Evolutionary conservation across 2,888 invertebrate species (phyloP).

Genomic region (Drosophila formosana): DNA sequence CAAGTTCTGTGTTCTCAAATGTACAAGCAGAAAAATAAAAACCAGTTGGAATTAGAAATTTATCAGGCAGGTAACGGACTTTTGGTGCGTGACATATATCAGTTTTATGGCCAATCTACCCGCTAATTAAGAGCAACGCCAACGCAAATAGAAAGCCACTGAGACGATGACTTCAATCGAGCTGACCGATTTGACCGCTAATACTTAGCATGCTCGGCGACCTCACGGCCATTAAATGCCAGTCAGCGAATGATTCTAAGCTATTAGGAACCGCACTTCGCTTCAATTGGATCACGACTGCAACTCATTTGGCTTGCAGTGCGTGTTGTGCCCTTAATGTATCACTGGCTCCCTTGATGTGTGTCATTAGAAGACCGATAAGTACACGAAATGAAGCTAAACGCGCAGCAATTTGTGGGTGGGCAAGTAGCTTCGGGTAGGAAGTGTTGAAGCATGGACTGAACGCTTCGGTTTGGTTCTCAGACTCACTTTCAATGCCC

Average conservation of each 20-base stretch:
- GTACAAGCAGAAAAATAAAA: constrained; percentile 7
- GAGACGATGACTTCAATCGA: constrained; percentile 54
- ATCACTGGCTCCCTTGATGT: constrained; percentile 31
- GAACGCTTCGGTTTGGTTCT: constrained; percentile 33
- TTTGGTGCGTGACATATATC: constrained; percentile 67
- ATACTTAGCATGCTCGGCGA: constrained; percentile 47
- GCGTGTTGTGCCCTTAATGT: constrained; percentile 65
- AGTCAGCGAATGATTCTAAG: constrained; percentile 33
- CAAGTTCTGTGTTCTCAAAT: constrained; percentile 17
- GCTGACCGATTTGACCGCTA: constrained; percentile 30
- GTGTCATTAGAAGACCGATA: constrained; percentile 40
- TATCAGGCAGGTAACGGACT: constrained; percentile 33
- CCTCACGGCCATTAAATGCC: constrained; percentile 22
- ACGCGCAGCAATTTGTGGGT: constrained; percentile 27
- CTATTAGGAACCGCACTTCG: constrained; percentile 48
- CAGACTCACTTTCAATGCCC: constrained; percentile 75
- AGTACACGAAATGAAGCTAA: constrained; percentile 36
- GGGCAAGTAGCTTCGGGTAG: constrained; percentile 24
- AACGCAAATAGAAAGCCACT: constrained; percentile 69
- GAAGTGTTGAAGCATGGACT: constrained; percentile 22
- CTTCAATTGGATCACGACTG: constrained; percentile 35
- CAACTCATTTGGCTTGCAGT: constrained; percentile 45
- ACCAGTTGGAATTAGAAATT: constrained; percentile 54
- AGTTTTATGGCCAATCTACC: constrained; percentile 60
- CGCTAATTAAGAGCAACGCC: constrained; percentile 70